Evolutionary conservation across 2,113 vertebrate genomes (phyloP), one percentile per base, ranked within the genome.

Genomic region (Callorhinus ursinus): DNA sequence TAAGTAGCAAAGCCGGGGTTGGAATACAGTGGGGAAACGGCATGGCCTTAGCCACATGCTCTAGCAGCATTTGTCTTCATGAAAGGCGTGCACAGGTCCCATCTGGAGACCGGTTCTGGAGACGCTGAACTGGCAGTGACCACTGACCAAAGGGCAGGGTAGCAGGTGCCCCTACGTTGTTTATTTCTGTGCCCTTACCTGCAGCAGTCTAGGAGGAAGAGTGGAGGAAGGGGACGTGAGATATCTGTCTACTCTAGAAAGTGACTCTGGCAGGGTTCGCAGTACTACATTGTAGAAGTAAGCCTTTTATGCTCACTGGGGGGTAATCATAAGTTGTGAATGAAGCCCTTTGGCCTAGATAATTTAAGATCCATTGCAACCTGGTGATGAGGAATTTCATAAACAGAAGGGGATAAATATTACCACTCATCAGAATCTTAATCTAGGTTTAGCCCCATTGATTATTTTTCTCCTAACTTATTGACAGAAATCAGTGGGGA

Each of bases 391-490:
- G 46, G 36, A 85, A 76, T 84, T 89, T 88, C 46, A 12, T 84
- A 72, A 76, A 80, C 31, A 67, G 11, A 26, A 81, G 55, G 42
- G 39, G 19, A 80, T 57, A 82, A 87, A 81, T 85, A 36, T 46
- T 80, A 80, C 22, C 13, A 76, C 8, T 39, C 42, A 42, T 26
- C 24, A 65, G 22, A 89, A 51, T 82, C 59, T 87, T 90, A 92
- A 24, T 65, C 65, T 96, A 14, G 31, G 61, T 74, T 87, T 81
- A 69, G 18, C 10, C 74, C 14, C 53, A 65, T 21, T 72, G 36
- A 26, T 88, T 88, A 39, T 91, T 92, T 90, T 92, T 91, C 53
- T 80, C n/a, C 14, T 93, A 76, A 69, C 21, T 59, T 86, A 71
- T 71, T 86, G 31, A 74, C 16, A 81, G 26, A 88, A 79, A 59